Evolutionary conservation across 30 jellyfish, hydroid and myxozoan genomes (phyloP), one percentile per base, ranked within the genome.

Genomic region (Catostylus mosaicus): DNA sequence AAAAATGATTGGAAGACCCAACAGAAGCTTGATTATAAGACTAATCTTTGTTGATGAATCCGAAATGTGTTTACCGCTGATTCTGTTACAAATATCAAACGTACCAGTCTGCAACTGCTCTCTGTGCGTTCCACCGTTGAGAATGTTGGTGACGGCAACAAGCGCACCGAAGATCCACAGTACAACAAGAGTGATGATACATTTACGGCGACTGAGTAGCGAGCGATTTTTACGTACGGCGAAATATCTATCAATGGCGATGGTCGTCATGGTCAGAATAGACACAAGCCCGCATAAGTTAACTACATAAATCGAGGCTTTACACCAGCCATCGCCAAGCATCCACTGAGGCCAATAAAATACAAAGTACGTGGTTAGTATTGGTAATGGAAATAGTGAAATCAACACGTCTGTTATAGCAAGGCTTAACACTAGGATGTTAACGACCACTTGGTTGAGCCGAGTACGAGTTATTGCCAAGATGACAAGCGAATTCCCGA

Each of bases 341-440:
- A 52, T 65, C 95, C 95, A 85, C 20, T 45, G 51, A 6, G 95
- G 95, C 95, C 95, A 85, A 69, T 73, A 75, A 51, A 85, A 74
- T 10, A 65, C 83, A 57, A 73, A 73, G 50, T 85, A 85, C 2
- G 67, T 70, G 33, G 84, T 74, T 27, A 73, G 40, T 0, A 85
- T 75, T 26, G 95, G 95, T 73, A 85, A 16, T 29, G 95, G 89
- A 48, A 85, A 64, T 11, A 46, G 47, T 22, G 85, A 85, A 6
- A 85, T 75, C 43, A 75, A 46, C 24, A 85, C 43, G 36, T 85
- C 95, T 23, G 95, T 85, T 10, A 74, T 30, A 18, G 89, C 89
- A 16, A 85, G 85, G 72, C 78, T 85, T 27, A 74, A 33, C 3
- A 85, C 89, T 52, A 57, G 67, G 46, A 85, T 19, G 59, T 85